Evolutionary conservation across 2,797 vertebrate species (phyloP).

Genomic region (Mus minutoides): DNA sequence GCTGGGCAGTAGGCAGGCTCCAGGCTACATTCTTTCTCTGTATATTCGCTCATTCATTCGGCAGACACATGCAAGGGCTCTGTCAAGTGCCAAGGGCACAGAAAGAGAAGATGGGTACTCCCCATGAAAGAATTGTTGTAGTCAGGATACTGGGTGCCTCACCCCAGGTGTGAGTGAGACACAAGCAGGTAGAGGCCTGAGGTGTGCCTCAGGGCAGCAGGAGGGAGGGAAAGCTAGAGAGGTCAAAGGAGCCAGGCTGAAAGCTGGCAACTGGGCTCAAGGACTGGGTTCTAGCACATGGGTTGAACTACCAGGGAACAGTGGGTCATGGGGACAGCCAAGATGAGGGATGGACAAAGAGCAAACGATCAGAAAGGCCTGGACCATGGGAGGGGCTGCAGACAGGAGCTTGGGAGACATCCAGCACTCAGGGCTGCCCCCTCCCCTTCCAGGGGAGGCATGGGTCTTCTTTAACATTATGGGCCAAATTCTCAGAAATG

Average conservation of each 20-base stretch:
- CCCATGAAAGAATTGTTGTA: fast-evolving
- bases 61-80: background rate
- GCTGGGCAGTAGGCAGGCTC: background rate
- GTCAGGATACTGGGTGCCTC: background rate
- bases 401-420: background rate
- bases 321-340: background rate
- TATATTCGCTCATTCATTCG: background rate
- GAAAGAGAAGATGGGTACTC: background rate
- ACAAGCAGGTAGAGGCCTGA: background rate
- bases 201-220: background rate
- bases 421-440: background rate
- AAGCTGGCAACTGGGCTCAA: background rate
- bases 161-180: background rate
- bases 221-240: background rate
- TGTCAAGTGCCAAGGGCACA: background rate
- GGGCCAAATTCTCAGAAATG: background rate
- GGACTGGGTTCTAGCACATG: background rate
- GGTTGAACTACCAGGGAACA: background rate
- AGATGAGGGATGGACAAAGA: too few relatives aligned
- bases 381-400: too few relatives aligned
- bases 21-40: background rate
- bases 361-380: background rate
- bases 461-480: background rate
- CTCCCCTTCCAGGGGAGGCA: background rate
- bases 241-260: background rate